Conservation (phyloP, 2,888 invertebrate genomes). For the Hyppa rectilinea region DNA sequence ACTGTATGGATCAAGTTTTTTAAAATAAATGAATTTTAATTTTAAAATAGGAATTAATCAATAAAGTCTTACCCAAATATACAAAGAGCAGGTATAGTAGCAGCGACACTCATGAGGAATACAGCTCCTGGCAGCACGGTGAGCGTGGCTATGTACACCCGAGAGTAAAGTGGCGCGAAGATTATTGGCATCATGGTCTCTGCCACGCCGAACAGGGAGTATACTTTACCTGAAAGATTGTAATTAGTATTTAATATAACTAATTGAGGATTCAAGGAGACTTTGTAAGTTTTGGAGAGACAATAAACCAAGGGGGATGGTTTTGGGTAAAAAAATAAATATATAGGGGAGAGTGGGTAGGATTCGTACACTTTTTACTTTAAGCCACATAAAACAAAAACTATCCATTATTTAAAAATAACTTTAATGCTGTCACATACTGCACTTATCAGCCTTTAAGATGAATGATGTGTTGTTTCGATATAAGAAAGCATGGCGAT, state of each 20-base stretch:
- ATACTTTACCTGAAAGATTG: conserved; percentile 91
- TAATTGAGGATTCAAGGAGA: not conserved
- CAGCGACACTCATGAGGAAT: conserved; percentile 92
- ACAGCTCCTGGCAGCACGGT: conserved; percentile 92
- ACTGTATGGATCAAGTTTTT: no score
- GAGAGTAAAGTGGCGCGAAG: conserved; percentile 93
- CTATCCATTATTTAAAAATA: no score
- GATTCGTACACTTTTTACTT: no score
- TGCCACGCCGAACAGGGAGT: conserved; percentile 93
- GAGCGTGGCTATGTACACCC: conserved; percentile 92
- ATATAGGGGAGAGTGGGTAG: no score
- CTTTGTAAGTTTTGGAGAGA: not conserved
- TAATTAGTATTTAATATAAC: not conserved
- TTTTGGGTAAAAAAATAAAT: no score
- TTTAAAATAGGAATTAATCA: no score
- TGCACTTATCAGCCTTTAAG: no score
- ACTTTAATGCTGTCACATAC: no score
- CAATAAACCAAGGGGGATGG: not conserved
- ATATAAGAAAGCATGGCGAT: no score
- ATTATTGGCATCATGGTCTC: conserved; percentile 93
- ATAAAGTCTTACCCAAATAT: conserved; percentile 91
- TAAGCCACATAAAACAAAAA: no score
- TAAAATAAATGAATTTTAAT: no score
- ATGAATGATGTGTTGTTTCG: no score
- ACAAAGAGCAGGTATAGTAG: conserved; percentile 92